Conservation (phyloP, 1,140 invertebrate species). For the Lepidotrigona ventralis region DNA sequence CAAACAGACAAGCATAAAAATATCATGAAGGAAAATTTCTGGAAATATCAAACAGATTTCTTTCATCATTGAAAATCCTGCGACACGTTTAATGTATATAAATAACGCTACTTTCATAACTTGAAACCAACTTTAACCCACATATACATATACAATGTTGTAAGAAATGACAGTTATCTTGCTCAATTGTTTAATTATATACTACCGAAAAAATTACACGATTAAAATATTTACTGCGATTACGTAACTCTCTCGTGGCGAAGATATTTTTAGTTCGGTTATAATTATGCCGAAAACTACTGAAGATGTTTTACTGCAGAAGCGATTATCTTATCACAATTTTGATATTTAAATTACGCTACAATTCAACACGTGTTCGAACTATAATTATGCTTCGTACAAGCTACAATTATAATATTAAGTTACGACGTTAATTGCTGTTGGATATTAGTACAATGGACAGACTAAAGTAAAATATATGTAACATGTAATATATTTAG, state of each 20-base stretch:
- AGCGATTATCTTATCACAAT: background rate
- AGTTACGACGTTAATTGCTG: background rate
- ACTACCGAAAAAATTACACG: background rate
- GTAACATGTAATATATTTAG: background rate
- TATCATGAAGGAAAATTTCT: background rate
- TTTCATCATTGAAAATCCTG: background rate
- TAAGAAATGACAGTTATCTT: background rate
- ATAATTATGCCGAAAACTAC: background rate
- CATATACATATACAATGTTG: background rate
- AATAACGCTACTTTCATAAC: background rate
- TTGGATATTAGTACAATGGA: background rate
- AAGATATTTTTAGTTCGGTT: background rate
- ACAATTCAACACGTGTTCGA: background rate
- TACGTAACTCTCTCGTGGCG: background rate
- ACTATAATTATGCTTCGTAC: background rate
- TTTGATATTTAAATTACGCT: background rate
- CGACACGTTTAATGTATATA: background rate
- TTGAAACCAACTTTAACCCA: background rate
- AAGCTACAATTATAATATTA: background rate
- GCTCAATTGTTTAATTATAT: background rate
- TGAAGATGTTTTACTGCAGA: background rate
- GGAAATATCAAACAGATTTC: background rate
- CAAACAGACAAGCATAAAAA: background rate
- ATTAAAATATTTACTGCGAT: conserved; percentile 14
- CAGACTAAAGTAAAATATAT: background rate